phyloP scores from a whole-genome alignment of 2,888 invertebrate species.

The Agrotis puta region DNA sequence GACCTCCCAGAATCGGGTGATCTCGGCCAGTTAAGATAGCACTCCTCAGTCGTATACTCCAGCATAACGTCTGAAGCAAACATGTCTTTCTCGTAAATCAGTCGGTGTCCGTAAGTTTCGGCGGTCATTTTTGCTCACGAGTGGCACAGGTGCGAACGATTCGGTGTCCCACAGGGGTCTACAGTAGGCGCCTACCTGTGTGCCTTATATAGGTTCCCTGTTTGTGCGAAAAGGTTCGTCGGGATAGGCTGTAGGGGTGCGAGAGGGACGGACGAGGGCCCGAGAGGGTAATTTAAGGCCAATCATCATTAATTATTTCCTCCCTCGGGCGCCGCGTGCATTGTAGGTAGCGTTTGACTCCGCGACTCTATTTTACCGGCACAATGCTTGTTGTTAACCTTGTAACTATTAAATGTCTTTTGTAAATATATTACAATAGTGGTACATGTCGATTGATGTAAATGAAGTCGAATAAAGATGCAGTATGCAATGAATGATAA shows the following conservation, averaged over 20 bases:
- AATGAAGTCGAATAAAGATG: neutral
- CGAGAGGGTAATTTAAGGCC: conserved; percentile 89
- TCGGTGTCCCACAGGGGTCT: conserved; percentile 85
- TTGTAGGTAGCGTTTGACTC: conserved; percentile 77
- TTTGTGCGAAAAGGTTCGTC: conserved; percentile 78
- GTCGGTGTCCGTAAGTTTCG: conserved; percentile 89
- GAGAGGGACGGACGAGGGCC: conserved; percentile 77
- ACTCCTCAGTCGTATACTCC: conserved; percentile 86
- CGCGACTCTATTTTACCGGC: conserved; percentile 69
- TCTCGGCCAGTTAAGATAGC: conserved; percentile 86
- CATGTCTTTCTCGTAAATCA: conserved; percentile 87
- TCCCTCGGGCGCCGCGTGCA: conserved; percentile 83
- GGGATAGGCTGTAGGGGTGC: conserved; percentile 65
- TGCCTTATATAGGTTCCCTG: conserved; percentile 86
- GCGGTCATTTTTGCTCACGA: conserved; percentile 81
- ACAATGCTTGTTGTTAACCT: conserved; percentile 59
- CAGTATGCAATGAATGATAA: neutral
- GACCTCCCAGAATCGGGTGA: conserved; percentile 90
- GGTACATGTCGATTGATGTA: conserved; percentile 10
- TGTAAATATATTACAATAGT: conserved; percentile 40
- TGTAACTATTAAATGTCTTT: conserved; percentile 61
- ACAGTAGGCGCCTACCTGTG: conserved; percentile 84
- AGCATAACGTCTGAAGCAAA: conserved; percentile 86
- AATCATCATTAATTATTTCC: conserved; percentile 91
- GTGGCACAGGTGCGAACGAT: conserved; percentile 78